phyloP scores from a whole-genome alignment of 2,888 invertebrate genomes.

The Hirtodrosophila histrioides region DNA sequence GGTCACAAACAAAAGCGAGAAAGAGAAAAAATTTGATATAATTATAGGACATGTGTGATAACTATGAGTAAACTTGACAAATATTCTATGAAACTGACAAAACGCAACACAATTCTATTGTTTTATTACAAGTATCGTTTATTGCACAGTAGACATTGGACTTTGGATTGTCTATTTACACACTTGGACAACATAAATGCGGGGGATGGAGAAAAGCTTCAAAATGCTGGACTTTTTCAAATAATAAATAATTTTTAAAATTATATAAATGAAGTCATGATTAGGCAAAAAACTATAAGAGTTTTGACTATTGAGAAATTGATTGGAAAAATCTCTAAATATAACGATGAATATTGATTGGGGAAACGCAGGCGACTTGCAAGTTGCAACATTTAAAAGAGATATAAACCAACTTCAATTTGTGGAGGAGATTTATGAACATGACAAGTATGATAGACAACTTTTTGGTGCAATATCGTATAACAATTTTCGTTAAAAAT shows the following conservation, averaged over 20 bases:
- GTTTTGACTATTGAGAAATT: too few relatives aligned
- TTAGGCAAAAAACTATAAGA: too few relatives aligned
- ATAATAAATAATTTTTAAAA: too few relatives aligned
- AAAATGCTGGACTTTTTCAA: neutral
- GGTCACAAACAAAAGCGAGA: conserved; percentile 68
- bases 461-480: conserved; percentile 42
- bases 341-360: too few relatives aligned
- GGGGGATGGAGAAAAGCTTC: neutral
- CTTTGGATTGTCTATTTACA: conserved; percentile 43
- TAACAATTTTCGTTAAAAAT: conserved; percentile 9
- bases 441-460: too few relatives aligned
- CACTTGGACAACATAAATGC: conserved; percentile 2
- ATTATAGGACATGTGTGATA: conserved; percentile 63
- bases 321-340: too few relatives aligned
- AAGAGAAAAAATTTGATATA: conserved; percentile 59
- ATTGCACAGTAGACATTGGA: conserved; percentile 50
- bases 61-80: conserved; percentile 20
- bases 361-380: too few relatives aligned
- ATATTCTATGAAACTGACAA: conserved; percentile 16
- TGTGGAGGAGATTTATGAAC: too few relatives aligned
- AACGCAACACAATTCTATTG: conserved; percentile 19
- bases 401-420: too few relatives aligned
- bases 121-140: conserved; percentile 49
- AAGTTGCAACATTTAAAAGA: too few relatives aligned
- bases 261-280: too few relatives aligned